These are phyloP conservation scores for mouse (Mus musculus) DNA, from an alignment of 2,113 vertebrate species.

Conservation along the genomic window GRCm39 chrX:110791501-110792000, in stretches of 20 bases:
- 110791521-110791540: neutral
- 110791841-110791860: neutral
- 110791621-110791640: constrained; percentile 48
- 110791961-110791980: no score
- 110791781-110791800: neutral
- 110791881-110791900: neutral
- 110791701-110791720: constrained; percentile 38
- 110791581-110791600: constrained; percentile 5
- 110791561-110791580: neutral
- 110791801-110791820: neutral
- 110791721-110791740: constrained; percentile 1
- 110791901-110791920: neutral
- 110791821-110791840: neutral
- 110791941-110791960: neutral
- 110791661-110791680: constrained; percentile 5
- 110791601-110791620: constrained; percentile 24
- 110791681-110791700: constrained; percentile 28
- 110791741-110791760: neutral
- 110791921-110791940: neutral
- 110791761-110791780: neutral
- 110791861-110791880: neutral
- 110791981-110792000: no score
- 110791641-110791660: constrained; percentile 41
- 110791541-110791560: neutral
- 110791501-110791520: neutral